Evolutionary conservation across 2,888 invertebrate genomes (phyloP).

Genomic region (Spodoptera exigua): DNA sequence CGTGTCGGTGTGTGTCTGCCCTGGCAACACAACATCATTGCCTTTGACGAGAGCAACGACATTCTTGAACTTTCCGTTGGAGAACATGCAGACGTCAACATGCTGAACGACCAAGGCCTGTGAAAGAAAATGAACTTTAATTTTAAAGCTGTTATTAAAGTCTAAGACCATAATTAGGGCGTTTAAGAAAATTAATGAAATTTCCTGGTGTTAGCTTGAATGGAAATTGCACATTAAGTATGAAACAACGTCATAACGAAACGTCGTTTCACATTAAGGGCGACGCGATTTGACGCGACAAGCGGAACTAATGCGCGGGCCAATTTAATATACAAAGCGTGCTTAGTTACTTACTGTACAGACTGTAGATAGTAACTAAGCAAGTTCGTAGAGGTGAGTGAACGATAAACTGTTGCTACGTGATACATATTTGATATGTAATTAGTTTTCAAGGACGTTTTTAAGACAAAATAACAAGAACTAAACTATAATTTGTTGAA

Average conservation of each 20-base stretch:
- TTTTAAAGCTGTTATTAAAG: conserved; percentile 2
- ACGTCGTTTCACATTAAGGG: conserved; percentile 37
- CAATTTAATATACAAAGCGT: conserved; percentile 26
- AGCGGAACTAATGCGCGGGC: conserved; percentile 30
- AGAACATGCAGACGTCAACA: conserved; percentile 98
- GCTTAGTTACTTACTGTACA: conserved; percentile 18
- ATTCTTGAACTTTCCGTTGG: conserved; percentile 97
- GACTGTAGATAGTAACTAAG: conserved; percentile 5
- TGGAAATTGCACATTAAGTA: conserved; percentile 46
- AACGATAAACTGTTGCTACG: not conserved
- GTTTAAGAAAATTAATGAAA: conserved; percentile 25
- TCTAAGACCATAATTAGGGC: conserved; percentile 11
- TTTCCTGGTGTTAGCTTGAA: conserved; percentile 24
- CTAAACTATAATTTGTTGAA: no score
- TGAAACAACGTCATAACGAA: conserved; percentile 46
- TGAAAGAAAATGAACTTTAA: conserved; percentile 19
- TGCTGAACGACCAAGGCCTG: conserved; percentile 96
- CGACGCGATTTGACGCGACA: conserved; percentile 18
- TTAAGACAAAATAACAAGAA: not conserved
- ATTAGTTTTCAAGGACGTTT: not conserved
- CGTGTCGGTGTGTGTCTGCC: conserved; percentile 90
- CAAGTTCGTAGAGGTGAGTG: conserved; percentile 8
- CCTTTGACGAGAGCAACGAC: conserved; percentile 92
- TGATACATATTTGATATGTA: not conserved
- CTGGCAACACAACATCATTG: conserved; percentile 91